Base-by-base conservation (phyloP, 2,113 vertebrate genomes). In the Piprites chloris region DNA sequence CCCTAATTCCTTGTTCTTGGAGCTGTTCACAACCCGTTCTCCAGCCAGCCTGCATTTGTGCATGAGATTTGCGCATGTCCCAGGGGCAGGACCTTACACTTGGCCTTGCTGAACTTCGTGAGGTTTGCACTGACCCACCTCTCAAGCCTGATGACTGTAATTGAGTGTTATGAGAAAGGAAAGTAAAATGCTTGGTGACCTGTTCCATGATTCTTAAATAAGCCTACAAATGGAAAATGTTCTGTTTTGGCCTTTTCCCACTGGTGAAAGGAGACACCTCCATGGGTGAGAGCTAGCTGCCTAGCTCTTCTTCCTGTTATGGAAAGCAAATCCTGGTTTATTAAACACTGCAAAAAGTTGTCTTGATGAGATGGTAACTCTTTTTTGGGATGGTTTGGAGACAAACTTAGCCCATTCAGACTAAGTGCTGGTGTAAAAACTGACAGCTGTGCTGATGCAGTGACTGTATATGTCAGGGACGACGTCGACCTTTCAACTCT, bases 1-100 rank as follows among this genome's bases (percentile, higher is more conserved):
- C 27, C 12, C 27, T 19, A 39, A 5, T 1, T 3, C 19, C 20
- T 74, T 17, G 28, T 58, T 3, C 0, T 0, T 10, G 30, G 23
- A 9, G 26, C 12, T 50, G 42, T 9, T 61, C 37, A 59, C 27
- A 3, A 44, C 52, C 9, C 3, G 3, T 80, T 58, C 42, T 37
- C 18, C 14, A 10, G 4, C 27, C 22, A 81, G 32, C 22, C 52
- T 24, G 8, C 37, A 28, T 37, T 46, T 46, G 8, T 39, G 3
- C 7, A 6, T 15, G 49, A 27, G 49, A 27, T 27, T 27, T 50
- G 24, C 27, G 26, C 49, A 9, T 27, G 14, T 50, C 49, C 26
- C 49, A n/a, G 23, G 15, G 14, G 23, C 24, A 67, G 33, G 19
- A 46, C 41, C 33, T 14, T n/a, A 46, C 46, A 17, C 9, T 24